phyloP scores from a whole-genome alignment of 2,797 vertebrate genomes.

The Sciurus carolinensis region DNA sequence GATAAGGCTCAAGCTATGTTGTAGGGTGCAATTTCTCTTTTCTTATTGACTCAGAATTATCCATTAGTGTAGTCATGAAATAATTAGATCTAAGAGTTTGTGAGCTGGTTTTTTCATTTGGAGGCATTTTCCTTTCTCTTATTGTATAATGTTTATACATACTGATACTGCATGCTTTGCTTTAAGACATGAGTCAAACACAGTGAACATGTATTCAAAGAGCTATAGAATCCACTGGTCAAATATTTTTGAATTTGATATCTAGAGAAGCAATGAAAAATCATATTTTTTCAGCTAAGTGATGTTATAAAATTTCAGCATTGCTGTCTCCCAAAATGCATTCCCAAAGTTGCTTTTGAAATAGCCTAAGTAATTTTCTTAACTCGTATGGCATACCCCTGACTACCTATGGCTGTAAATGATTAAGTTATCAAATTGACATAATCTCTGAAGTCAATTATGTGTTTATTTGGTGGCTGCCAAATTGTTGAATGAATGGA shows the following conservation, averaged over 20 bases:
- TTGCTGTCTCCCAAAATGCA: not conserved
- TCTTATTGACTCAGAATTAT: not conserved
- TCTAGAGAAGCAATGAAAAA: not conserved
- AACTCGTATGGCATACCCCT: not conserved
- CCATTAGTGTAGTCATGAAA: not conserved
- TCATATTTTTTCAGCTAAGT: not conserved
- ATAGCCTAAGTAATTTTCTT: not conserved
- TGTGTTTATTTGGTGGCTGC: not conserved
- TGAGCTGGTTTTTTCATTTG: not conserved
- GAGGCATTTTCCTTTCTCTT: not conserved
- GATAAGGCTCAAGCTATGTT: not conserved
- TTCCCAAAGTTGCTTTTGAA: slow-evolving; percentile 20
- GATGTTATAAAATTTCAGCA: not conserved
- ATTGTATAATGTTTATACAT: not conserved
- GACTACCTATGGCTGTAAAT: not conserved
- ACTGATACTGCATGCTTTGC: not conserved
- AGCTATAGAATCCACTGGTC: not conserved
- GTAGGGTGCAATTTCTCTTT: not conserved
- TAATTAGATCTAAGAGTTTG: not conserved
- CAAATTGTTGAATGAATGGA: not conserved
- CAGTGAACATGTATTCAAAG: not conserved
- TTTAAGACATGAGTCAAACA: not conserved
- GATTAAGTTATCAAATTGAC: not conserved
- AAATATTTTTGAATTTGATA: not conserved
- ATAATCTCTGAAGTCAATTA: not conserved